These are phyloP conservation scores for Limonius californicus DNA, from an alignment of 1,140 invertebrate genomes.

Conservation along the genomic window DNA sequence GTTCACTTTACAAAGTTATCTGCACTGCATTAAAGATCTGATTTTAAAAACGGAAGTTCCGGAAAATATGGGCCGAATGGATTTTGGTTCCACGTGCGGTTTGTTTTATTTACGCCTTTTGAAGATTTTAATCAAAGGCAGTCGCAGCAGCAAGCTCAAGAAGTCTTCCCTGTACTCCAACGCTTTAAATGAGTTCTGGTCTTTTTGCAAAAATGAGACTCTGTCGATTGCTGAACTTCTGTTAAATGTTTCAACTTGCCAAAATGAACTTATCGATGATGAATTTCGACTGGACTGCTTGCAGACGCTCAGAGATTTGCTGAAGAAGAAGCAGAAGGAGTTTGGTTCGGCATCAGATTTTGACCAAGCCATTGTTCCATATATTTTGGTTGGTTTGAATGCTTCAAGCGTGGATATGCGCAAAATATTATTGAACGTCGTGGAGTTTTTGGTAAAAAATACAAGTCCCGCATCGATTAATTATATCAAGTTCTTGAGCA, in stretches of 20 bases:
- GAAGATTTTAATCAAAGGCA: slow-evolving; percentile 8
- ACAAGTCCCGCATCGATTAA: no score
- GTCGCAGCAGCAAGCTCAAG: background rate
- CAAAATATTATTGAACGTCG: background rate
- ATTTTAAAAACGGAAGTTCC: slow-evolving; percentile 27
- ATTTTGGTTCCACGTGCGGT: slow-evolving; percentile 18
- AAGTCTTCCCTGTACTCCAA: background rate
- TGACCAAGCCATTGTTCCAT: slow-evolving; percentile 37
- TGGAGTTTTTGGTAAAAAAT: background rate
- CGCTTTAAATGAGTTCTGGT: slow-evolving; percentile 17
- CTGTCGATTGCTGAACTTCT: slow-evolving; percentile 27
- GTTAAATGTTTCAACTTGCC: slow-evolving; percentile 28
- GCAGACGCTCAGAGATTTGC: background rate
- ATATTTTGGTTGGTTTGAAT: slow-evolving; percentile 48
- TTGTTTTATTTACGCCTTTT: slow-evolving; percentile 15
- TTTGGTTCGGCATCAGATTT: background rate
- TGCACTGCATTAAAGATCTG: slow-evolving; percentile 32
- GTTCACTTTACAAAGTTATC: slow-evolving; percentile 32
- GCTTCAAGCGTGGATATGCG: background rate
- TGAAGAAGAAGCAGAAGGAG: background rate
- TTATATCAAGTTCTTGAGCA: background rate
- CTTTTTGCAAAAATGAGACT: slow-evolving; percentile 13
- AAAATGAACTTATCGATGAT: background rate
- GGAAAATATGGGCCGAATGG: slow-evolving; percentile 15
- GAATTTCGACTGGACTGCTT: background rate